Evolutionary conservation across 2,113 vertebrate species (phyloP).

Genomic region (Amphilophus citrinellus): DNA sequence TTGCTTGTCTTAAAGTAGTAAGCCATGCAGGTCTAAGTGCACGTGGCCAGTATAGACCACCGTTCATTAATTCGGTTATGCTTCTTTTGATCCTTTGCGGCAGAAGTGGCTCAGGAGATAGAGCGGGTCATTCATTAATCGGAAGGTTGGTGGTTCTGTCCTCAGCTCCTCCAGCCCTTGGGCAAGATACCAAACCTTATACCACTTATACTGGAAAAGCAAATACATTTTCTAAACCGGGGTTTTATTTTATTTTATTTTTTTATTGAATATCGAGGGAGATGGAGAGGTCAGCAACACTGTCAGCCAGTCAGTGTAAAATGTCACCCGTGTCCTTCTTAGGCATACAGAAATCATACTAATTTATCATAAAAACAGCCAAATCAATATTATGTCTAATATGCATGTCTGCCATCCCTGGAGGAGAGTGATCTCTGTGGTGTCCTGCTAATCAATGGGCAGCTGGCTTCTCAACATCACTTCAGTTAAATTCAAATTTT

Average conservation of each 20-base stretch:
- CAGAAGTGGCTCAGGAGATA: not conserved
- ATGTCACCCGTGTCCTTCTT: not conserved
- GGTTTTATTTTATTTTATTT: not conserved
- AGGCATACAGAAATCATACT: not conserved
- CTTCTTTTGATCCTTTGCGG: not conserved
- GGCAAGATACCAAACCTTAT: not conserved
- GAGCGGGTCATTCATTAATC: not conserved
- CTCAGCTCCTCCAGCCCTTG: not conserved
- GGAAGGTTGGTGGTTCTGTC: not conserved
- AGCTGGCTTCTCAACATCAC: constrained; percentile 53
- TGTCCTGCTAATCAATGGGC: constrained; percentile 63
- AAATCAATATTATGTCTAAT: constrained; percentile 45
- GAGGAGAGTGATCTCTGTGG: constrained; percentile 31
- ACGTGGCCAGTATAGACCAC: not conserved
- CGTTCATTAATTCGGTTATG: not conserved
- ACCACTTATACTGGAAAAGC: too few relatives aligned
- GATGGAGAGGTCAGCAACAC: not conserved
- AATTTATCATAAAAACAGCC: not conserved
- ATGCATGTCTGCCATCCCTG: constrained; percentile 17
- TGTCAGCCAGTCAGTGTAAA: constrained; percentile 8
- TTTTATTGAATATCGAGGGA: not conserved
- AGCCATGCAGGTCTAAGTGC: not conserved
- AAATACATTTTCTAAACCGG: too few relatives aligned
- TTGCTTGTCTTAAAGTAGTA: not conserved
- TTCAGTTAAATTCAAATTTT: constrained; percentile 35